Evolutionary conservation across 2,113 vertebrate genomes (phyloP).

Genomic region (Gallinago jamesoni): DNA sequence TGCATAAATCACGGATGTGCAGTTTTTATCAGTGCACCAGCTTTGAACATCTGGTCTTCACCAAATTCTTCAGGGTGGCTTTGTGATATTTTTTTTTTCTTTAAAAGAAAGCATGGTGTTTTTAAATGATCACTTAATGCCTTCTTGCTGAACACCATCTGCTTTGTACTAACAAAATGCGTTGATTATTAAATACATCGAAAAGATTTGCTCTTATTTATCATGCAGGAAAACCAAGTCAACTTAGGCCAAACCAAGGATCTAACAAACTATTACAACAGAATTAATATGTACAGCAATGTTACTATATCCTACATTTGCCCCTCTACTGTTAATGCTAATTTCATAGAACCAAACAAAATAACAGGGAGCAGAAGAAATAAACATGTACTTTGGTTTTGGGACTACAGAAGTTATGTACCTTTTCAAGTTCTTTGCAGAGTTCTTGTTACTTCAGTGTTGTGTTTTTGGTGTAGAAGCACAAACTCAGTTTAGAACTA

Average conservation of each 20-base stretch:
- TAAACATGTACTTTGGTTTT: not conserved
- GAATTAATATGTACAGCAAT: not conserved
- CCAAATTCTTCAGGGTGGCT: not conserved
- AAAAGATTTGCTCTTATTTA: not conserved
- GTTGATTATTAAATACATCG: not conserved
- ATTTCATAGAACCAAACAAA: not conserved
- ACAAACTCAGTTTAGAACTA: slow-evolving; percentile 51
- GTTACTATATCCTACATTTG: not conserved
- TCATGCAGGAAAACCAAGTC: not conserved
- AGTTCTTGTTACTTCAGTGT: slow-evolving; percentile 36
- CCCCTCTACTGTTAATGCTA: not conserved
- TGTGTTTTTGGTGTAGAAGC: slow-evolving; percentile 55
- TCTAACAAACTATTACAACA: not conserved
- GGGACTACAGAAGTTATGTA: not conserved
- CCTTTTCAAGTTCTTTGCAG: not conserved
- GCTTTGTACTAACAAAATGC: slow-evolving; percentile 45
- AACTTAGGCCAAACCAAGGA: not conserved
- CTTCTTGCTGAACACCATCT: slow-evolving; percentile 39
- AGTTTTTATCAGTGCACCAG: not conserved
- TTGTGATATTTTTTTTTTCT: not conserved
- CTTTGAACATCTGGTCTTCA: slow-evolving; percentile 43
- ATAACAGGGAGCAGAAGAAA: not conserved
- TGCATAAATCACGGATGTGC: not conserved
- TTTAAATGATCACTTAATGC: slow-evolving; percentile 12
- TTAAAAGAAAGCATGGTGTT: not conserved